Percentiles rank a stretch among this genome's conserved stretches.
Evolutionary conservation across 2,113 vertebrate species (phyloP).

Genomic region (Corynorhinus townsendii): DNA sequence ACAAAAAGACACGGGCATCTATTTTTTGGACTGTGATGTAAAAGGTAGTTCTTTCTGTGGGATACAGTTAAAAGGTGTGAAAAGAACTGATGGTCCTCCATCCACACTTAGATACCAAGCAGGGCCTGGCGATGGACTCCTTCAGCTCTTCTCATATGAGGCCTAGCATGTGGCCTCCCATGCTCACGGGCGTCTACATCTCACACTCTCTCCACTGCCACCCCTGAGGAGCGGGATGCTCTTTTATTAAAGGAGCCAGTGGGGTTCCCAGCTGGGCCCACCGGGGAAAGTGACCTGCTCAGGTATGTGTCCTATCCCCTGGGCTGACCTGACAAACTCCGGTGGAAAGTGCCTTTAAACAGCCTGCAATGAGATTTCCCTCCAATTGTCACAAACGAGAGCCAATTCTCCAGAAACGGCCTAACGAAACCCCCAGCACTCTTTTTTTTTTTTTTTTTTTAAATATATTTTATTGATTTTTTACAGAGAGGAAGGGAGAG

Average conservation of each 20-base stretch:
- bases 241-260: neutral
- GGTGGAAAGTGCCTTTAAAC: neutral
- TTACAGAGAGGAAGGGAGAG: too few species aligned
- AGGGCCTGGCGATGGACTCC: neutral
- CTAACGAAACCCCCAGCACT: neutral
- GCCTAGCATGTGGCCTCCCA: neutral
- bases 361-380: neutral
- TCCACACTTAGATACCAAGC: neutral
- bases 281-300: fast-evolving
- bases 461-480: too few species aligned
- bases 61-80: neutral
- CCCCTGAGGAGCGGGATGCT: neutral
- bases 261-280: neutral
- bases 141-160: neutral
- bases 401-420: neutral
- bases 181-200: fast-evolving
- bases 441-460: too few species aligned
- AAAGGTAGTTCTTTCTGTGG: neutral
- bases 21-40: neutral
- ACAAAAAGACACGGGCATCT: too few species aligned
- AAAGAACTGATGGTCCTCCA: neutral
- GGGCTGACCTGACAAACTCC: neutral
- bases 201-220: neutral
- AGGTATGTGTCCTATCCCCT: neutral
- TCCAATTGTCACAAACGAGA: neutral